Base-by-base conservation (phyloP, 53 echinoderm and acorn worm species). In the Patiria pectinifera region DNA sequence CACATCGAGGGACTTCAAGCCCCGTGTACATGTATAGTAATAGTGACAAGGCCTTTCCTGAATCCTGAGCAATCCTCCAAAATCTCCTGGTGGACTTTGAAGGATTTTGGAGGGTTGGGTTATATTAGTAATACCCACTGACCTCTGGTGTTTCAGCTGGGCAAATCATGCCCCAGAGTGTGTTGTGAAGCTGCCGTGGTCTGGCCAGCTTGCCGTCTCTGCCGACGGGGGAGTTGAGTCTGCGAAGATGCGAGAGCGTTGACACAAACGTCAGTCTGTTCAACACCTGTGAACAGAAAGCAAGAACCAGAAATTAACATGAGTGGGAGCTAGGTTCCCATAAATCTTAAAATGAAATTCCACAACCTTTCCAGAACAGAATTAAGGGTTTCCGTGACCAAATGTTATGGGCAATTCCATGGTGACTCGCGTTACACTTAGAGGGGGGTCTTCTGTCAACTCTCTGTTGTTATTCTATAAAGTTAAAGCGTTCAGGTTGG, bases 101-200 rank as follows among this genome's bases (percentile, higher is more conserved):
- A 53, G 53, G 8, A 53, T 6, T 8, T 1, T 6, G 8, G 53
- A 8, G 53, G 53, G 53, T 53, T 53, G 5, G n/a, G 53, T 53
- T 53, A 8, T 53, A 53, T 5, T 53, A 0, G 6, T 53, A 1
- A 53, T 66, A 18, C 13, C 74, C 74, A 74, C 92, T 82, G 72
- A 99, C 99, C 99, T 99, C 99, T 79, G 99, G 99, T 45, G 99
- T 99, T 91, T 99, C 99, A 22, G 99, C 99, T 83, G 99, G 99
- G 62, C 99, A 99, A 11, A 99, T 97, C 99, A 99, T 99, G 45
- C 99, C 99, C 99, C 99, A 99, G 82, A 95, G 97, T 35, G 99
- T 96, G 96, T 99, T 99, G 76, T 99, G 99, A 3, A 99, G 86
- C 93, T 99, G 99, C 19, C 99, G 93, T 45, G 99, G 99, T 91